These are phyloP conservation scores for Cynodonichthys magdalenae DNA, from an alignment of 2,797 vertebrate genomes.

Conservation along the genomic window DNA sequence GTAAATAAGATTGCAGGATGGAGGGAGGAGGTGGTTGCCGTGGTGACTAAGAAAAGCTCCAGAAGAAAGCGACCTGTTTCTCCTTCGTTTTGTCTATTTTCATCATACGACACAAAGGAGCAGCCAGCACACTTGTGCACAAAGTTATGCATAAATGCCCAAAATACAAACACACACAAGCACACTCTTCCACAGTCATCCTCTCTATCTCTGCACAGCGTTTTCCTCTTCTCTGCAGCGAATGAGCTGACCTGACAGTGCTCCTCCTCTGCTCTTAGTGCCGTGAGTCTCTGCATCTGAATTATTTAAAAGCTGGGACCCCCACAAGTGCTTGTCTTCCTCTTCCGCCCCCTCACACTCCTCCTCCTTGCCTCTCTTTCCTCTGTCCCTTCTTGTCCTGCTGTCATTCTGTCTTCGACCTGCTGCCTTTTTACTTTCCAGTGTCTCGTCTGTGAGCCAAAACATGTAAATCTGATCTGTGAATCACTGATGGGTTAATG, in stretches of 20 bases:
- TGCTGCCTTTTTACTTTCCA: conserved; percentile 35
- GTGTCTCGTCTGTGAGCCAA: conserved; percentile 34
- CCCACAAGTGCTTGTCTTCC: conserved; percentile 79
- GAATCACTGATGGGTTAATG: conserved; percentile 19
- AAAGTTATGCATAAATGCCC: conserved; percentile 17
- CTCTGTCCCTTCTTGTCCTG: conserved; percentile 46
- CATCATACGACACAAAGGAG: conserved; percentile 33
- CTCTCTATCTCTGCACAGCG: conserved; percentile 36
- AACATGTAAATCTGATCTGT: conserved; percentile 18
- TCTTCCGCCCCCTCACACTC: conserved; percentile 54
- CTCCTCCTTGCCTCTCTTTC: conserved; percentile 19
- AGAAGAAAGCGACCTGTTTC: conserved; percentile 65
- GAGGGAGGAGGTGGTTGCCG: conserved; percentile 68
- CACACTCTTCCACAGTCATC: conserved; percentile 40
- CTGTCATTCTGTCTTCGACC: conserved; percentile 59
- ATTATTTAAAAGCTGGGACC: conserved; percentile 85
- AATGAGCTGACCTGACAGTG: conserved; percentile 80
- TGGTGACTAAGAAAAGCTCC: conserved; percentile 70
- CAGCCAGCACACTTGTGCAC: conserved; percentile 5
- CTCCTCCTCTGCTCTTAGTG: conserved; percentile 79
- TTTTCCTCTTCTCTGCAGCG: conserved; percentile 61
- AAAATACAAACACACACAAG: conserved; percentile 16
- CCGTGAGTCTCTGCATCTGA: conserved; percentile 76
- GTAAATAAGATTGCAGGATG: conserved; percentile 42
- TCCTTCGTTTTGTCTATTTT: conserved; percentile 69